Percentiles rank a stretch among this genome's conserved stretches.
Evolutionary conservation across 2,113 vertebrate species (phyloP).

Genomic region (Oryzias curvinotus): DNA sequence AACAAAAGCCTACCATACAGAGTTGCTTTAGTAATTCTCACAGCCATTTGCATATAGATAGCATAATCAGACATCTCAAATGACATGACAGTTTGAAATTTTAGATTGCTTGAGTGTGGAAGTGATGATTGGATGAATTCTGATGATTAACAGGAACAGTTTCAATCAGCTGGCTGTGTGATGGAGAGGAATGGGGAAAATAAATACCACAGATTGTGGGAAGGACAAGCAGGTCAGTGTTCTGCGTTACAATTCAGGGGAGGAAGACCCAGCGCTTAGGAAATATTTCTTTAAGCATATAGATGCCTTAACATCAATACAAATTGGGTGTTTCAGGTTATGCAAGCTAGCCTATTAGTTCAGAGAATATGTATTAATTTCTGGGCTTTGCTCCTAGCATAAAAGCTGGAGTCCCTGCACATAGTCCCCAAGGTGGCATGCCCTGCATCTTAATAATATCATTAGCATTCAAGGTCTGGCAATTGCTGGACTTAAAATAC

Average conservation of each 20-base stretch:
- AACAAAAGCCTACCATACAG: conserved; percentile 21
- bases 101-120: conserved; percentile 38
- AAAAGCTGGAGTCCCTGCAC: conserved; percentile 38
- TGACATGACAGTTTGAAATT: conserved; percentile 29
- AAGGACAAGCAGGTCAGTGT: conserved; percentile 34
- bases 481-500: conserved; percentile 36
- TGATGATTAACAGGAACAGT: conserved; percentile 36
- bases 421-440: conserved; percentile 16
- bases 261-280: neutral
- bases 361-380: conserved; percentile 41
- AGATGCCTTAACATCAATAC: conserved; percentile 31
- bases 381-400: conserved; percentile 41
- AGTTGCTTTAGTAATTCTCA: conserved; percentile 3
- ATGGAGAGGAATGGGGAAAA: conserved; percentile 33
- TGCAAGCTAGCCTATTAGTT: conserved; percentile 37
- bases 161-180: conserved; percentile 34
- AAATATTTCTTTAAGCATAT: conserved; percentile 10
- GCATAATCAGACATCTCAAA: conserved; percentile 46
- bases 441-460: conserved; percentile 57
- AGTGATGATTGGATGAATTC: conserved; percentile 49
- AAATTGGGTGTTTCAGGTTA: conserved; percentile 37
- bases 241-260: conserved; percentile 28
- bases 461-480: conserved; percentile 59
- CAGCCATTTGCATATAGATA: conserved; percentile 66
- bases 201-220: conserved; percentile 21